Conservation (phyloP, 2,888 invertebrate species). For the Ypsolopha sequella region DNA sequence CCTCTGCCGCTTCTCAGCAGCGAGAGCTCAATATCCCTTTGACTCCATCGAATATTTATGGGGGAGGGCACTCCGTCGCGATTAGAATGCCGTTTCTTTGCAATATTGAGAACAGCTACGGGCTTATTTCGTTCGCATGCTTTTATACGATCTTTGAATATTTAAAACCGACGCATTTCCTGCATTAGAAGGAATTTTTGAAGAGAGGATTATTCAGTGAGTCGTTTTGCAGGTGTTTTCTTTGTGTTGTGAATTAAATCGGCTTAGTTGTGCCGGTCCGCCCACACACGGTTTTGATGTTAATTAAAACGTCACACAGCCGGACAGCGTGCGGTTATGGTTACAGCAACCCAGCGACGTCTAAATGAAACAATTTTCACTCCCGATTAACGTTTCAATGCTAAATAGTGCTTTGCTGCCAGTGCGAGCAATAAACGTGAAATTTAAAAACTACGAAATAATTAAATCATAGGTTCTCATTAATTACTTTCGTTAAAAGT, state of each 20-base stretch:
- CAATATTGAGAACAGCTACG: slow-evolving; percentile 35
- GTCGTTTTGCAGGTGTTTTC: slow-evolving; percentile 6
- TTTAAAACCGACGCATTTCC: slow-evolving; percentile 24
- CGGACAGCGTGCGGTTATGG: background rate
- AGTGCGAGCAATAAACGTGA: no score
- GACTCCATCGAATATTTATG: slow-evolving; percentile 54
- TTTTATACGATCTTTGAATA: slow-evolving; percentile 42
- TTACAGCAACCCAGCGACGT: no score
- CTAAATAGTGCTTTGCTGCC: no score
- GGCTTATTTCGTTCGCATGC: slow-evolving; percentile 38
- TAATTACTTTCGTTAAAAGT: no score
- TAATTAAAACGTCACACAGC: slow-evolving; percentile 28
- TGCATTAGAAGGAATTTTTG: no score
- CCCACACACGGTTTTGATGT: slow-evolving; percentile 32
- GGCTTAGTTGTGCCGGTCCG: slow-evolving; percentile 10
- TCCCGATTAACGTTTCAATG: no score
- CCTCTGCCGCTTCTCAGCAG: slow-evolving; percentile 8
- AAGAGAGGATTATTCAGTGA: no score
- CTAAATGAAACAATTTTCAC: no score
- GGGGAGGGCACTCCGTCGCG: slow-evolving; percentile 36
- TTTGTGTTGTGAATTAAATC: background rate
- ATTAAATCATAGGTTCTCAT: no score
- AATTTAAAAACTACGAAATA: no score
- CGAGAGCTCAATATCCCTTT: slow-evolving; percentile 19
- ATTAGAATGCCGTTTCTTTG: slow-evolving; percentile 57